Conservation (phyloP, 2,888 invertebrate genomes). For the Malachius bipustulatus region DNA sequence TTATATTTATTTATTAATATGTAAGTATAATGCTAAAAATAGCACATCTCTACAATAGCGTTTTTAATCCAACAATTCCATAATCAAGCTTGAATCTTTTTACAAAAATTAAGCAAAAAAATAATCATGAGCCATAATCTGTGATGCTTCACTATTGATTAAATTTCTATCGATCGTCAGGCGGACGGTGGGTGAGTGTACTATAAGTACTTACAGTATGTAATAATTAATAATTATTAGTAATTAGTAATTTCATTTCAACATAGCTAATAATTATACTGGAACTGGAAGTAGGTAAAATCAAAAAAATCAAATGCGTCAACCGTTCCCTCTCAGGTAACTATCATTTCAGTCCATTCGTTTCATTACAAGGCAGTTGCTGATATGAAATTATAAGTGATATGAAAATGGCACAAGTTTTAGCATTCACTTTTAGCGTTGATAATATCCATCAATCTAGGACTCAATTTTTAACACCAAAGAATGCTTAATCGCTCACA, state of each 20-base stretch:
- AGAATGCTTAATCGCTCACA: no score
- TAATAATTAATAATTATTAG: no score
- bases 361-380: constrained; percentile 20
- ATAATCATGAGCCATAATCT: no score
- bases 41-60: constrained; percentile 18
- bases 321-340: constrained; percentile 16
- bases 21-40: constrained; percentile 22
- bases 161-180: no score
- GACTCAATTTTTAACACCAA: no score
- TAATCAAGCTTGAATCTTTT: no score
- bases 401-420: constrained; percentile 20
- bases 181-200: no score
- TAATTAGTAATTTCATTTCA: not conserved
- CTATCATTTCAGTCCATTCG: constrained; percentile 22
- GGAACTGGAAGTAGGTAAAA: no score
- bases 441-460: constrained; percentile 4
- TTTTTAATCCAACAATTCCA: constrained; percentile 19
- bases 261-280: not conserved
- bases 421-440: constrained; percentile 7
- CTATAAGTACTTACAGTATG: no score
- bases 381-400: constrained; percentile 20
- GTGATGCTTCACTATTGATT: no score
- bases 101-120: no score
- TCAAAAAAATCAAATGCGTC: not conserved
- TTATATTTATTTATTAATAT: no score